Percentiles rank a stretch among this genome's conserved stretches.
These are phyloP conservation scores for Zaprionus nigranus DNA, from an alignment of 1,140 invertebrate species.

Conservation along the genomic window DNA sequence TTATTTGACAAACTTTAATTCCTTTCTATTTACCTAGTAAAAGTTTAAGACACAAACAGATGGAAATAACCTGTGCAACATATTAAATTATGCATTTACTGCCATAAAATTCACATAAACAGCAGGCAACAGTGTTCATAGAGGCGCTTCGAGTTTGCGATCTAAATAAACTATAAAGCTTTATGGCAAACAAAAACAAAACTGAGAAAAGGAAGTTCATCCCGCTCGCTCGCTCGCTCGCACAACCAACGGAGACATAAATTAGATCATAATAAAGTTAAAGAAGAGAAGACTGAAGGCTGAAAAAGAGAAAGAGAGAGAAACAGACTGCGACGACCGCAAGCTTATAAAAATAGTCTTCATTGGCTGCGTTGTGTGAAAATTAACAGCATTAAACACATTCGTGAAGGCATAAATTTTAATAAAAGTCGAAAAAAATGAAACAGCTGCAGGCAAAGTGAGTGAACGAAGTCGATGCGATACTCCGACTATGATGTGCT, in stretches of 20 bases:
- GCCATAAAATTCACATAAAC: too few relatives aligned
- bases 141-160: conserved; percentile 38
- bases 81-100: too few relatives aligned
- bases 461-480: background rate
- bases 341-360: conserved; percentile 68
- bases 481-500: conserved; percentile 11
- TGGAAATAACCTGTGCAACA: conserved; percentile 33
- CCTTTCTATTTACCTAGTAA: too few relatives aligned
- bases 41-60: conserved; percentile 8
- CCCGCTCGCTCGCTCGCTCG: conserved; percentile 17
- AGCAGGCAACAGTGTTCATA: conserved; percentile 7
- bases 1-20: background rate
- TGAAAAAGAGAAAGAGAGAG: background rate
- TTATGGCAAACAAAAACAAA: background rate
- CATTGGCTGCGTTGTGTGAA: conserved; percentile 46
- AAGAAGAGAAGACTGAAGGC: conserved; percentile 8
- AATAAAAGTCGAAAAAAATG: conserved; percentile 52
- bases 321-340: conserved; percentile 57
- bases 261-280: conserved; percentile 72
- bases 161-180: conserved; percentile 34
- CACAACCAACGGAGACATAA: conserved; percentile 55
- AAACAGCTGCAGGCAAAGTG: conserved; percentile 41
- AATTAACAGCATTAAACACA: conserved; percentile 59
- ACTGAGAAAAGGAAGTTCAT: conserved; percentile 36
- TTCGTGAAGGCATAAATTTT: conserved; percentile 64